A percentile compares a stretch with the other conserved stretches of the same genome.
These are phyloP conservation scores for Boloria selene DNA, from an alignment of 2,888 invertebrate genomes.

Conservation along the genomic window DNA sequence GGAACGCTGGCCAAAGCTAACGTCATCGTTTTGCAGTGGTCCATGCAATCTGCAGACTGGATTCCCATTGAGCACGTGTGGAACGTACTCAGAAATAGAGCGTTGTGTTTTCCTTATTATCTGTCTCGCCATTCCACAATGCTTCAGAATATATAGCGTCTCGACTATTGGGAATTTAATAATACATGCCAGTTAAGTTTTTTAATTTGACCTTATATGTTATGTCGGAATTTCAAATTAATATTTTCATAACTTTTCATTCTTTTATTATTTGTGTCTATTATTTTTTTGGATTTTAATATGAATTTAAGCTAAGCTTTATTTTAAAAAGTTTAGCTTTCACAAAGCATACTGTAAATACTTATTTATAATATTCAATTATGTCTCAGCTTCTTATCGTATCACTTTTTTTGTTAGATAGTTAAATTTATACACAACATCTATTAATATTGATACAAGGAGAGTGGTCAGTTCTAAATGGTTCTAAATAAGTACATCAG, in stretches of 20 bases:
- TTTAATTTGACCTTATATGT: not conserved
- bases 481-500: too few relatives aligned
- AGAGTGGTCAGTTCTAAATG: too few relatives aligned
- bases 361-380: too few relatives aligned
- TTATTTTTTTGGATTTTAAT: too few relatives aligned
- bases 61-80: constrained; percentile 30
- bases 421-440: too few relatives aligned
- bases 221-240: not conserved
- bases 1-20: not conserved
- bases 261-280: not conserved
- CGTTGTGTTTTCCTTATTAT: constrained; percentile 26
- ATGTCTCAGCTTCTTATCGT: too few relatives aligned
- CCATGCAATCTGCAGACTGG: constrained; percentile 13
- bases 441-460: too few relatives aligned
- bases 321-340: too few relatives aligned
- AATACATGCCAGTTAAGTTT: not conserved
- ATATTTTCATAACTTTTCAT: not conserved
- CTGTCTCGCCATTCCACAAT: not conserved
- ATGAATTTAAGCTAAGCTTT: too few relatives aligned
- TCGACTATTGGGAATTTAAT: constrained; percentile 2
- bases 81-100: constrained; percentile 30
- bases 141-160: not conserved
- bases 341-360: too few relatives aligned
- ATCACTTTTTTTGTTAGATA: too few relatives aligned
- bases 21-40: constrained; percentile 21